Evolutionary conservation across 2,797 vertebrate genomes (phyloP).

Genomic region (Pangasius larnaudii): DNA sequence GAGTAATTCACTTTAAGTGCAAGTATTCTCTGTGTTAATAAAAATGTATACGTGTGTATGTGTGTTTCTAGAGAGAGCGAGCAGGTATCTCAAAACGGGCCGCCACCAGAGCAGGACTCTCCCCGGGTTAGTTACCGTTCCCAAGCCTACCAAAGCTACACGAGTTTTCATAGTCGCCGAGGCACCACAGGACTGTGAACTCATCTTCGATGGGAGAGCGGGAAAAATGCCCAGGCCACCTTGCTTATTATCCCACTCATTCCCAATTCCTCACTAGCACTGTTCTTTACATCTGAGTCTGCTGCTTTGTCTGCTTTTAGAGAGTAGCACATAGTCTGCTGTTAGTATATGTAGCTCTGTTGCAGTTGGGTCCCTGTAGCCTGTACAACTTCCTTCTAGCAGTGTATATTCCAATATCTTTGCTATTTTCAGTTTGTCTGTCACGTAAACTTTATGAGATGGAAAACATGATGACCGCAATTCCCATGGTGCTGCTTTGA

Average conservation of each 20-base stretch:
- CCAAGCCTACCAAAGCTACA: conserved; percentile 81
- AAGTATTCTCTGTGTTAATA: not conserved
- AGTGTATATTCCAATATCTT: not conserved
- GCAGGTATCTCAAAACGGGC: conserved; percentile 86
- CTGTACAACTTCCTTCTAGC: not conserved
- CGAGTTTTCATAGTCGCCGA: conserved; percentile 60
- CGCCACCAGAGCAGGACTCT: conserved; percentile 90
- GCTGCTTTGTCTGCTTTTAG: conserved; percentile 1
- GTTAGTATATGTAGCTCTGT: not conserved
- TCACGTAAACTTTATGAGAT: not conserved
- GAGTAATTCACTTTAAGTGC: not conserved
- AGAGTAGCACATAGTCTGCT: not conserved
- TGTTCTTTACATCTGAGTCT: not conserved
- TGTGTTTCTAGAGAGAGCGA: conserved; percentile 81
- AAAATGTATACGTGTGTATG: not conserved
- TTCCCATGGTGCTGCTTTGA: not conserved
- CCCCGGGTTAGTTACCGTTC: conserved; percentile 84
- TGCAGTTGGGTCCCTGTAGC: not conserved
- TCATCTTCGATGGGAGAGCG: not conserved
- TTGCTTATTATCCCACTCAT: not conserved
- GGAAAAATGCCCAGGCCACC: not conserved
- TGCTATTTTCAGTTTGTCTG: not conserved
- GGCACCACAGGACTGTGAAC: conserved; percentile 51
- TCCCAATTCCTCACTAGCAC: not conserved
- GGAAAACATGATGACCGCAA: not conserved